These are phyloP conservation scores for Amiota communis DNA, from an alignment of 2,888 invertebrate genomes.

Conservation along the genomic window DNA sequence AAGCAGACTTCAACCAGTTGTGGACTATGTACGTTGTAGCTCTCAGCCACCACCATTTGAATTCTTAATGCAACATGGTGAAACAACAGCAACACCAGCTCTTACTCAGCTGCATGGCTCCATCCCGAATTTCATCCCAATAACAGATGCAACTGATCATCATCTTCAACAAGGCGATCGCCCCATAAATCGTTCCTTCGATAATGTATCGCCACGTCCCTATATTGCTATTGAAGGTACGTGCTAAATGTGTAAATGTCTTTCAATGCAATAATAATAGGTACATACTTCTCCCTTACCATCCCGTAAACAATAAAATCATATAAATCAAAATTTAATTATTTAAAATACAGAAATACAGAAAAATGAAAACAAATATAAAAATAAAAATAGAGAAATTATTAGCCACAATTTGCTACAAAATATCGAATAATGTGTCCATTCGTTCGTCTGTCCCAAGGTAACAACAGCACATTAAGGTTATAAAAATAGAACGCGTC, in stretches of 20 bases:
- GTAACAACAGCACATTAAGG: too few species aligned
- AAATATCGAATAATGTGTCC: too few species aligned
- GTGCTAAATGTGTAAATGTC: constrained; percentile 33
- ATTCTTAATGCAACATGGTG: constrained; percentile 54
- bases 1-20: constrained; percentile 45
- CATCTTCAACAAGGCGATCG: constrained; percentile 35
- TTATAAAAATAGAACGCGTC: too few species aligned
- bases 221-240: constrained; percentile 67
- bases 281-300: too few species aligned
- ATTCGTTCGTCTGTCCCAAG: too few species aligned
- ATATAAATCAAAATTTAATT: too few species aligned
- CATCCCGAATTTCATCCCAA: not conserved
- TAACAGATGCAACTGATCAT: not conserved
- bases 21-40: constrained; percentile 47
- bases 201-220: constrained; percentile 71
- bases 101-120: not conserved
- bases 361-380: too few species aligned
- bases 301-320: too few species aligned
- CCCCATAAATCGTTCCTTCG: constrained; percentile 64
- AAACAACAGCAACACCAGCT: not conserved
- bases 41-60: constrained; percentile 64
- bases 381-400: too few species aligned
- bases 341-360: too few species aligned
- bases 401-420: too few species aligned
- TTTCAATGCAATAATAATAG: too few species aligned